These are phyloP conservation scores for Thalassophryne amazonica DNA, from an alignment of 2,797 vertebrate genomes.

Conservation along the genomic window DNA sequence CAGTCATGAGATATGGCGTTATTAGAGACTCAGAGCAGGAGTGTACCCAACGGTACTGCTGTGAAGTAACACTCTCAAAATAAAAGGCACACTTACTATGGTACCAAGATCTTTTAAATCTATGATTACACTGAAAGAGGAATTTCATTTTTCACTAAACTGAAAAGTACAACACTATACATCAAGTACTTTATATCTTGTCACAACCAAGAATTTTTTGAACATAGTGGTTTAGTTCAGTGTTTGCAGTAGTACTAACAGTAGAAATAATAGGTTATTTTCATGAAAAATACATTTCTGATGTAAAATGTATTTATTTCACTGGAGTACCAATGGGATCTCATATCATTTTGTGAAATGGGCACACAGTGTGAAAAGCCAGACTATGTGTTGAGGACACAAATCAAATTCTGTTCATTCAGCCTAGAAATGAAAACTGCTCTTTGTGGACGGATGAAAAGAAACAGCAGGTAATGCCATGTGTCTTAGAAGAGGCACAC, in stretches of 20 bases:
- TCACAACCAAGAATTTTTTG: not conserved
- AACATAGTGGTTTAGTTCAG: too few species aligned
- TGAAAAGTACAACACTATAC: not conserved
- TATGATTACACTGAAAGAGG: slow-evolving; percentile 41
- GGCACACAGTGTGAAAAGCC: not conserved
- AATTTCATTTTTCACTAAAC: slow-evolving; percentile 24
- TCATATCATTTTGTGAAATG: not conserved
- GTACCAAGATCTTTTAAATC: slow-evolving; percentile 53
- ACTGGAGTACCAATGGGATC: not conserved
- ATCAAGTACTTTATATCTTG: slow-evolving; percentile 6
- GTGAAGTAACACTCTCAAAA: slow-evolving; percentile 53
- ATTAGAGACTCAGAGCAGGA: slow-evolving; percentile 50
- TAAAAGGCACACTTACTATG: slow-evolving; percentile 59
- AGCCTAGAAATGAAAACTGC: too few species aligned
- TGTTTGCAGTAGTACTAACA: not conserved
- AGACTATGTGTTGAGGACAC: not conserved
- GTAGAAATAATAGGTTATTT: not conserved
- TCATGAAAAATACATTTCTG: too few species aligned
- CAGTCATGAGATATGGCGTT: slow-evolving; percentile 54
- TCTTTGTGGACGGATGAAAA: too few species aligned
- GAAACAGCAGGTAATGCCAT: too few species aligned
- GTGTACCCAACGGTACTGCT: slow-evolving; percentile 51
- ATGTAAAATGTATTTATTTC: not conserved
- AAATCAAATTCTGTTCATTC: too few species aligned
- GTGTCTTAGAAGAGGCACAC: too few species aligned